phyloP scores from a whole-genome alignment of 2,888 invertebrate genomes.

The Amiota communis region DNA sequence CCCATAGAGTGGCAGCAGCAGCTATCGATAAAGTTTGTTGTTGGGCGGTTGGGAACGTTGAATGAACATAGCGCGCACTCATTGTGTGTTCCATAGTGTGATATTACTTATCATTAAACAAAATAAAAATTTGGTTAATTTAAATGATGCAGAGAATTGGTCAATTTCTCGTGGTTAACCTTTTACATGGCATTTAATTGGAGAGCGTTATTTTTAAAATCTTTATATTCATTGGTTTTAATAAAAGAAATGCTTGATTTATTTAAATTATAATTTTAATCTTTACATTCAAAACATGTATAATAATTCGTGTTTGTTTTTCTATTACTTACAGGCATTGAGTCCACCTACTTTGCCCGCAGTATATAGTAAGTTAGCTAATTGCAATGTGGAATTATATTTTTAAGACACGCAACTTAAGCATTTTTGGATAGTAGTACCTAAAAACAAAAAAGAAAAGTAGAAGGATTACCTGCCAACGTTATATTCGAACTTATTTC shows the following conservation, averaged over 20 bases:
- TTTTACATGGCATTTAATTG: no score
- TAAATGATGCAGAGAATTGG: no score
- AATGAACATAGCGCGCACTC: conserved; percentile 61
- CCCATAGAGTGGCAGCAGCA: neutral
- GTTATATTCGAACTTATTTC: no score
- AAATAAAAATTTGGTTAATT: no score
- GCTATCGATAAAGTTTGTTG: no score
- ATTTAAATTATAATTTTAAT: no score
- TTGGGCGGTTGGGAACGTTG: conserved; percentile 50
- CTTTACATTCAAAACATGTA: neutral
- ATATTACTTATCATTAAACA: no score
- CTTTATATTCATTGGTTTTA: no score
- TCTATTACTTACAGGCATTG: conserved; percentile 1
- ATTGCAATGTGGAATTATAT: conserved; percentile 17
- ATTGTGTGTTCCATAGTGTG: conserved; percentile 13
- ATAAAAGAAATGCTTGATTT: no score
- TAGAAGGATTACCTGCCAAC: neutral
- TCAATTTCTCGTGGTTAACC: no score
- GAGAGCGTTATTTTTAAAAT: no score
- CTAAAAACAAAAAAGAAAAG: conserved; percentile 23
- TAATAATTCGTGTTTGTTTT: neutral
- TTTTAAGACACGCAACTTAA: neutral
- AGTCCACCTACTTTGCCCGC: neutral
- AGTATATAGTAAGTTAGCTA: neutral
- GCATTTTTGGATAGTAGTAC: conserved; percentile 3